Conservation (phyloP, 2,797 vertebrate species). For the Smutsia temminckii region DNA sequence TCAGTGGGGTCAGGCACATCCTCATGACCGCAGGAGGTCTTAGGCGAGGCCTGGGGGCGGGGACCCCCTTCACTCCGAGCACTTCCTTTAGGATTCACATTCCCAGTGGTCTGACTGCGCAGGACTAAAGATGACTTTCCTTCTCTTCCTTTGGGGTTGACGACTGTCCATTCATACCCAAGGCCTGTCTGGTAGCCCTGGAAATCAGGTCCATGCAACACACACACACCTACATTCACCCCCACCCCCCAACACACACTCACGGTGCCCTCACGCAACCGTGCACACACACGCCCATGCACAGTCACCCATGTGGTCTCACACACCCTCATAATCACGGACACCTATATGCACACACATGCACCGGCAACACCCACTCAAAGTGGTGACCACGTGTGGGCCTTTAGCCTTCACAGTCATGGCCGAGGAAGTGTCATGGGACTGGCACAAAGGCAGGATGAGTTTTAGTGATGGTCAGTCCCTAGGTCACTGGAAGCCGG, state of each 20-base stretch:
- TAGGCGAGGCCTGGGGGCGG: background rate
- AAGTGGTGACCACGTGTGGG: background rate
- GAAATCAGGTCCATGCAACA: background rate
- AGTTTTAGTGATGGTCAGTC: accelerated
- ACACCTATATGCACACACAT: background rate
- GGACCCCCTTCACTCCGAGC: accelerated
- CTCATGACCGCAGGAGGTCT: accelerated
- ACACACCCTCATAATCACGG: background rate
- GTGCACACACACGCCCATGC: background rate
- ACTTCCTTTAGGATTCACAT: background rate
- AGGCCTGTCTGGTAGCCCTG: background rate
- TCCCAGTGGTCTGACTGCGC: background rate
- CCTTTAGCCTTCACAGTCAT: background rate
- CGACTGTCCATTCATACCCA: background rate
- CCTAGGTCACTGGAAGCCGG: background rate
- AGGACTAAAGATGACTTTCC: background rate
- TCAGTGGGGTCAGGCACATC: background rate
- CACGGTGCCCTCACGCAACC: no score
- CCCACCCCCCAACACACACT: background rate
- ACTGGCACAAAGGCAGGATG: background rate
- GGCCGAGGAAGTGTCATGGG: accelerated
- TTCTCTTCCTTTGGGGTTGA: background rate
- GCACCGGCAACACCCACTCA: background rate
- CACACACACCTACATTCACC: no score
- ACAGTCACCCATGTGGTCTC: background rate